These are phyloP conservation scores for Hydra vulgaris DNA, from an alignment of 30 jellyfish, hydroid and myxozoan genomes.

Conservation along the genomic window DNA sequence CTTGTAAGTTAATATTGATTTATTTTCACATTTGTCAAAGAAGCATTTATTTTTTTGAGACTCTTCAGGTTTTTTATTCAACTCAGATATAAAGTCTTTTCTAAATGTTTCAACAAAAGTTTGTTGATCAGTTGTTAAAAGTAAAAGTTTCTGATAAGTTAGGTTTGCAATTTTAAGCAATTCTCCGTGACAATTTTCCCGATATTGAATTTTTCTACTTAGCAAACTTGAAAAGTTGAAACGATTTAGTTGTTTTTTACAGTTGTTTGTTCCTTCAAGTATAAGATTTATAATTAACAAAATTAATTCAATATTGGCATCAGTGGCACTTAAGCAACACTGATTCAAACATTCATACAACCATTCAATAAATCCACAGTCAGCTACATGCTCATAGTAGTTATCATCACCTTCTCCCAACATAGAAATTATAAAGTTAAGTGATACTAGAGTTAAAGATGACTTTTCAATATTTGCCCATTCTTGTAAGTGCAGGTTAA, in stretches of 20 bases:
- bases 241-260: conserved; percentile 11
- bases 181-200: neutral
- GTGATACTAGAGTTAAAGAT: neutral
- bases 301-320: neutral
- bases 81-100: conserved; percentile 4
- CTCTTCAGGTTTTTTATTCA: neutral
- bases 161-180: conserved; percentile 13
- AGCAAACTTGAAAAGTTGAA: conserved; percentile 1
- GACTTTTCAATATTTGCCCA: neutral
- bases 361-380: neutral
- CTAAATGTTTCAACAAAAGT: conserved; percentile 19
- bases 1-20: neutral
- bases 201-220: neutral
- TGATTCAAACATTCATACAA: neutral
- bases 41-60: neutral
- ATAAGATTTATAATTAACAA: conserved; percentile 8
- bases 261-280: conserved; percentile 16
- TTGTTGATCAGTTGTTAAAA: neutral
- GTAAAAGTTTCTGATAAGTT: conserved; percentile 14
- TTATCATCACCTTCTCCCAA: conserved; percentile 7
- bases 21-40: neutral
- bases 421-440: conserved; percentile 3
- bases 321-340: neutral
- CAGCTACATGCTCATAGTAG: conserved; percentile 13
- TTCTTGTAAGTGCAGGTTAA: neutral